These are phyloP conservation scores for Limonius californicus DNA, from an alignment of 1,140 invertebrate species.

Conservation along the genomic window DNA sequence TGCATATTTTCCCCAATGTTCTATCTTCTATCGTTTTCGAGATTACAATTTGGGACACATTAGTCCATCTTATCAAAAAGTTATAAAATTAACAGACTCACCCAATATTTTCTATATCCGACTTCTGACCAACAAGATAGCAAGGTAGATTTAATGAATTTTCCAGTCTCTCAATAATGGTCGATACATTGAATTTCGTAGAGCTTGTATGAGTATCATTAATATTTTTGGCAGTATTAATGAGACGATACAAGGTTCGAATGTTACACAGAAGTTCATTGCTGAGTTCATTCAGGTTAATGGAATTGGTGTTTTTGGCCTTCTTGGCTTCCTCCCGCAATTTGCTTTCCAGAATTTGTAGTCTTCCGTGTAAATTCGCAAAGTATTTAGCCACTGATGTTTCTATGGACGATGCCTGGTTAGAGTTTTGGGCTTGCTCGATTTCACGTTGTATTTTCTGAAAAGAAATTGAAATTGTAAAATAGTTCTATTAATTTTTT, in stretches of 20 bases:
- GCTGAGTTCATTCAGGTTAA: background rate
- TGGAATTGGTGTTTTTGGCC: background rate
- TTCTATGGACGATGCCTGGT: background rate
- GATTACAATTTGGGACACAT: too few relatives aligned
- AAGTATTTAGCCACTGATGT: background rate
- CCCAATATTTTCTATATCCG: too few relatives aligned
- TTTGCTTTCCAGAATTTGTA: slow-evolving; percentile 8
- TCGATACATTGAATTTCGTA: background rate
- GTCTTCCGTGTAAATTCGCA: background rate
- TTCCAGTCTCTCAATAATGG: background rate
- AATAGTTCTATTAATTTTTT: too few relatives aligned
- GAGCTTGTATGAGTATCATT: background rate
- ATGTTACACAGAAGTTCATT: background rate
- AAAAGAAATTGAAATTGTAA: too few relatives aligned
- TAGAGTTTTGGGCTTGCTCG: background rate
- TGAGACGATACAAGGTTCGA: background rate
- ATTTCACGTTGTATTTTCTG: slow-evolving; percentile 1
- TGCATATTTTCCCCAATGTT: too few relatives aligned
- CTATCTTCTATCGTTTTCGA: too few relatives aligned
- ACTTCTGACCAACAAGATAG: background rate
- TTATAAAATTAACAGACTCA: too few relatives aligned
- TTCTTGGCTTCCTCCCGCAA: background rate
- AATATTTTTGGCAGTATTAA: background rate
- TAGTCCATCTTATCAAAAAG: too few relatives aligned
- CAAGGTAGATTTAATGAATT: background rate